Base-by-base conservation (phyloP, 2,888 invertebrate species). In the Shargacucullia verbasci region DNA sequence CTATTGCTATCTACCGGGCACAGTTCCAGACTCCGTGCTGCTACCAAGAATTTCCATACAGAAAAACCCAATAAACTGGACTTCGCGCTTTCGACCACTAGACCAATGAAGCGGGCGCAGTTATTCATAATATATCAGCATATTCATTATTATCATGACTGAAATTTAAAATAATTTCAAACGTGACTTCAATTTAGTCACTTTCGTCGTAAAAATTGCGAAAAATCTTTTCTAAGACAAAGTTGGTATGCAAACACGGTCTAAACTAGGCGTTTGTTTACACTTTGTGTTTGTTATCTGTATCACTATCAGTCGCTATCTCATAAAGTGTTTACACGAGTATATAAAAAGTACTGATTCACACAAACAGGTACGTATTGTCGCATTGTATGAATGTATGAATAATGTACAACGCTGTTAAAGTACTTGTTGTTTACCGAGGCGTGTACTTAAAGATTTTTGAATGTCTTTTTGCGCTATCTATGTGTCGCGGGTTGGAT, bases 171-270 rank as follows among this genome's bases (percentile, higher is more conserved):
- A 55, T n/a, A n/a, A n/a, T n/a, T n/a, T n/a, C 27, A 34, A 41
- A 45, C 70, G 70, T 70, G 66, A 70, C 45, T 63, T 29, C 13
- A 34, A 53, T 67, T 63, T 70, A 70, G 52, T 56, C 48, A 70
- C 25, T 20, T 8, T 25, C 14, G 8, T 50, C 33, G 9, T 14
- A 38, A 50, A 63, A 57, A 70, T 63, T 39, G 70, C 57, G 57
- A 67, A 70, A 54, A 57, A 49, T 10, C n/a, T 33, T 61, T 57
- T 70, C 39, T 57, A 57, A 70, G 67, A 70, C 67, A 67, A 63
- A 53, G 66, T 56, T 41, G 34, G 40, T 68, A 66, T 41, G 70
- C 50, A 69, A 66, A 66, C 70, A 39, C 9, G 6, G 35, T 13
- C 10, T 35, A 15, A 31, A 41, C 35, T 53, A 41, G 44, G 35